These are phyloP conservation scores for Pelagia noctiluca DNA, from an alignment of 30 jellyfish, hydroid and myxozoan genomes.

Conservation along the genomic window DNA sequence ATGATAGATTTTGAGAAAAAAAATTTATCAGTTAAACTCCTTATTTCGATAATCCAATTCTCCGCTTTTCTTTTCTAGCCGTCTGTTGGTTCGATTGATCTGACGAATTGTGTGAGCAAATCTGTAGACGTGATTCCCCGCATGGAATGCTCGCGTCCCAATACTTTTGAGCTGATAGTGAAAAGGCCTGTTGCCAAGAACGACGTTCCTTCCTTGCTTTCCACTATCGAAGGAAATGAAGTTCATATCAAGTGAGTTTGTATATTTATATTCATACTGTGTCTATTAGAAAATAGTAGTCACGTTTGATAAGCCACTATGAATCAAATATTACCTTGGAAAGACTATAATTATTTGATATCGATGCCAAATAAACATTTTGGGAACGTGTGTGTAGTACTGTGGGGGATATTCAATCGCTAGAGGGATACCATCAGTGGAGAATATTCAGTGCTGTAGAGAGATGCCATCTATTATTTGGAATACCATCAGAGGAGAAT, in stretches of 20 bases:
- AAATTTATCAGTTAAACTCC: background rate
- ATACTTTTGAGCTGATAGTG: conserved; percentile 89
- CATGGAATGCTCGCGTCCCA: conserved; percentile 98
- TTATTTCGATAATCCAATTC: background rate
- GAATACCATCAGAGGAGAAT: too few relatives aligned
- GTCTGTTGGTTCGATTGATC: conserved; percentile 89
- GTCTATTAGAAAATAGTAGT: too few relatives aligned
- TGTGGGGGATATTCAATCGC: too few relatives aligned
- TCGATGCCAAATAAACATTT: too few relatives aligned
- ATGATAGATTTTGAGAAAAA: too few relatives aligned
- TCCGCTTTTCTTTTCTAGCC: conserved; percentile 61
- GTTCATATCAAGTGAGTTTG: conserved; percentile 73
- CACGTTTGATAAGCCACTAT: too few relatives aligned
- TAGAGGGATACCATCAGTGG: too few relatives aligned
- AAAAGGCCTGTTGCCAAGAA: conserved; percentile 58
- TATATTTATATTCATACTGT: background rate
- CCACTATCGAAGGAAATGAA: conserved; percentile 87
- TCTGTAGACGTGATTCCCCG: conserved; percentile 88
- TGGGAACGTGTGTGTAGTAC: too few relatives aligned
- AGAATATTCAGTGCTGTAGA: too few relatives aligned
- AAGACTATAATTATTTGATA: too few relatives aligned
- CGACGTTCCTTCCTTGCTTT: conserved; percentile 78
- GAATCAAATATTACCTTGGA: too few relatives aligned
- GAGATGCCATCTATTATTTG: too few relatives aligned
- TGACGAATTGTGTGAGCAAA: conserved; percentile 66